These are phyloP conservation scores for Sialia sialis DNA, from an alignment of 2,113 vertebrate species.

Conservation along the genomic window DNA sequence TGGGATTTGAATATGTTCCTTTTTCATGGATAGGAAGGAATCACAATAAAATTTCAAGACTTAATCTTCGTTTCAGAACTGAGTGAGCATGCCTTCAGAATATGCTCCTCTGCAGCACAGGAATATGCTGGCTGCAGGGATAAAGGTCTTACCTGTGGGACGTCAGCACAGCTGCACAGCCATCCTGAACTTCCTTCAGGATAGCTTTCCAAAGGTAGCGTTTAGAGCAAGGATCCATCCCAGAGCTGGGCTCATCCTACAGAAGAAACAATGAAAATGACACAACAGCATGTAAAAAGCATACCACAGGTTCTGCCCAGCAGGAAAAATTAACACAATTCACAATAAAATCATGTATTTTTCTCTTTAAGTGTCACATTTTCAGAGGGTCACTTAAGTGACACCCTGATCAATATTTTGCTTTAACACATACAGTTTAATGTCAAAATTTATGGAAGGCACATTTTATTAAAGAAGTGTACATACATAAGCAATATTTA, in stretches of 20 bases:
- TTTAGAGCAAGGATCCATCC: constrained; percentile 78
- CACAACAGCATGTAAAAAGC: neutral
- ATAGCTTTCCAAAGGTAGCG: constrained; percentile 69
- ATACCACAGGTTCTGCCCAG: neutral
- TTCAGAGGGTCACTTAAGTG: neutral
- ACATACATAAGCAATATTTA: neutral
- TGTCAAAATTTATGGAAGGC: neutral
- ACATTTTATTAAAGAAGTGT: neutral
- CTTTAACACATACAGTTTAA: neutral
- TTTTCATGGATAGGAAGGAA: neutral
- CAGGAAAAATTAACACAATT: neutral
- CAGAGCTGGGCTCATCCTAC: constrained; percentile 77
- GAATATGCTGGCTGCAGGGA: neutral
- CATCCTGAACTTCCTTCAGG: constrained; percentile 54
- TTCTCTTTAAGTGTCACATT: neutral
- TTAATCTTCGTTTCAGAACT: neutral
- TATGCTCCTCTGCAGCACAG: neutral
- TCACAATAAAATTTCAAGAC: neutral
- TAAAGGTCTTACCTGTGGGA: constrained; percentile 68
- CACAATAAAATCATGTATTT: neutral
- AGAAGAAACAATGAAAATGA: neutral
- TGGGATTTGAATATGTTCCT: neutral
- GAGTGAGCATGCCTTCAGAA: neutral
- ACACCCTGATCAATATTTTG: neutral
- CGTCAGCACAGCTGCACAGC: constrained; percentile 70